Conservation (phyloP, 53 echinoderm and acorn worm species). For the Glandiceps talaboti region DNA sequence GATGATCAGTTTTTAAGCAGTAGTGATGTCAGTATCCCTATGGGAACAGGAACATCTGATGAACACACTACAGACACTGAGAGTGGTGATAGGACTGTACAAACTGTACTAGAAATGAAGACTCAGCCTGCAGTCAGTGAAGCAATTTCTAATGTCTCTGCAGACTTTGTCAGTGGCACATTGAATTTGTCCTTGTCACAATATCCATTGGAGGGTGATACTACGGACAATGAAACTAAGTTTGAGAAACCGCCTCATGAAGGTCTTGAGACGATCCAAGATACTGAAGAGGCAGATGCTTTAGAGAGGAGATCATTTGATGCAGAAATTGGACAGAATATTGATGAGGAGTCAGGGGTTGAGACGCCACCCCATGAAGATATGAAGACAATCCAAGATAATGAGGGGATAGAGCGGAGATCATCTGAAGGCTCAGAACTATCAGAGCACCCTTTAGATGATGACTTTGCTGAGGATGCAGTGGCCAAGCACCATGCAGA, state of each 20-base stretch:
- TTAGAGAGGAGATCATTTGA: neutral
- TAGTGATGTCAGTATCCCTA: constrained; percentile 51
- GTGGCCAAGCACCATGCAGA: too few relatives aligned
- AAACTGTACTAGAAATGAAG: constrained; percentile 1
- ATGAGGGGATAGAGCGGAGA: neutral
- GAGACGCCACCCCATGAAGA: neutral
- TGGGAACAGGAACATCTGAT: constrained; percentile 3
- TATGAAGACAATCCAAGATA: neutral
- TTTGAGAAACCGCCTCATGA: neutral
- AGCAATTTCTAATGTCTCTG: constrained; percentile 60
- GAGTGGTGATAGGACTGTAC: constrained; percentile 1
- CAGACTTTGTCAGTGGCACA: constrained; percentile 66
- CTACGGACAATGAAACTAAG: neutral
- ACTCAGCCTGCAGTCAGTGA: constrained; percentile 38
- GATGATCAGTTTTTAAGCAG: constrained; percentile 43
- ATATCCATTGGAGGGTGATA: constrained; percentile 27
- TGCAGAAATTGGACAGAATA: too few relatives aligned
- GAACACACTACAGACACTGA: neutral
- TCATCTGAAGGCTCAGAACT: neutral
- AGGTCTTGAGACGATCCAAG: neutral
- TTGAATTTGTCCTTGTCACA: constrained; percentile 57
- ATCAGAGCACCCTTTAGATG: neutral
- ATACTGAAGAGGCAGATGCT: neutral
- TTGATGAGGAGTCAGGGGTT: neutral
- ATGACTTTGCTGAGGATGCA: neutral